Evolutionary conservation across 2,113 vertebrate species (phyloP).

Genomic region (Entelurus aequoreus): DNA sequence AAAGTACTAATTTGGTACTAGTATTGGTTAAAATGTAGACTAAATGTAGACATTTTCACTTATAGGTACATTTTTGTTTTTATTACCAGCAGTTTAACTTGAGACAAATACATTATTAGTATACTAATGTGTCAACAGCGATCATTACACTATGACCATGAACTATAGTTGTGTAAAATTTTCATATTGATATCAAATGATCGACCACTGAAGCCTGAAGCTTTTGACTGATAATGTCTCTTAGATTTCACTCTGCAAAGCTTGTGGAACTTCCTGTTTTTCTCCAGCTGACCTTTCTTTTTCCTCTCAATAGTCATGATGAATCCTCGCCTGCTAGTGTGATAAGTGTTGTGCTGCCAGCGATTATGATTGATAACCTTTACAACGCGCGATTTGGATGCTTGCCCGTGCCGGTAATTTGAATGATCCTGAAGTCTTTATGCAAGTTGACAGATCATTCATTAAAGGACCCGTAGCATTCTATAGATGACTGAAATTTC

Average conservation of each 20-base stretch:
- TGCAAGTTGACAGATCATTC: constrained; percentile 10
- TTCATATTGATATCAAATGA: too few relatives aligned
- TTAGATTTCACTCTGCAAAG: constrained; percentile 14
- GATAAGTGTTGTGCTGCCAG: constrained; percentile 24
- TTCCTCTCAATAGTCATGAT: constrained; percentile 17
- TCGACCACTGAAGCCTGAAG: too few relatives aligned
- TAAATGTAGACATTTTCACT: too few relatives aligned
- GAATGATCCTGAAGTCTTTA: constrained; percentile 4
- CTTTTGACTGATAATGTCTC: constrained; percentile 35
- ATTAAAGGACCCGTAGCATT: constrained; percentile 1
- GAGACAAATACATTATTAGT: too few relatives aligned
- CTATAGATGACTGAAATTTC: too few relatives aligned
- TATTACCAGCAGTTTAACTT: too few relatives aligned
- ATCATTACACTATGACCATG: too few relatives aligned
- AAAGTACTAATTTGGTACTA: too few relatives aligned
- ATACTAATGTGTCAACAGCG: too few relatives aligned
- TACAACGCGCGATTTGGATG: not conserved
- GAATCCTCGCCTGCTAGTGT: constrained; percentile 24
- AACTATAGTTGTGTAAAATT: too few relatives aligned
- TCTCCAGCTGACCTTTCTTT: constrained; percentile 35
- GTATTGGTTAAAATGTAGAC: too few relatives aligned
- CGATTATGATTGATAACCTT: constrained; percentile 29
- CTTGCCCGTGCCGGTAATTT: constrained; percentile 14
- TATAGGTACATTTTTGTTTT: too few relatives aligned
- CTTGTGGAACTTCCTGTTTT: constrained; percentile 6